These are phyloP conservation scores for Caenorhabditis sp. DNA, from an alignment of 2,888 invertebrate genomes.

Conservation along the genomic window DNA sequence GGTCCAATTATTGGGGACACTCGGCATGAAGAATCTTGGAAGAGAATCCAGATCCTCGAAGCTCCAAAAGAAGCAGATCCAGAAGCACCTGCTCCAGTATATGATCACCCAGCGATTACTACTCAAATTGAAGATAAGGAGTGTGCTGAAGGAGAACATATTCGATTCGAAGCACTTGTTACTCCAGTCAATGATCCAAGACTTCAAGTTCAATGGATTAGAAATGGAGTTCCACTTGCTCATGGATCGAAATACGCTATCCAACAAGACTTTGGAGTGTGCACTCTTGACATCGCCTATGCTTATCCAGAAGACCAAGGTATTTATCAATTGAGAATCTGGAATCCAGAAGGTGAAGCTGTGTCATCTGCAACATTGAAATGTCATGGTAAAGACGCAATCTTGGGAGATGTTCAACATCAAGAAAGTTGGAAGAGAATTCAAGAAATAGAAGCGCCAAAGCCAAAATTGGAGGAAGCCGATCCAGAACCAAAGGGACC, in stretches of 20 bases:
- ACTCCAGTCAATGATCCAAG: slow-evolving; percentile 92
- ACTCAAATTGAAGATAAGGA: slow-evolving; percentile 89
- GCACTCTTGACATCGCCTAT: slow-evolving; percentile 86
- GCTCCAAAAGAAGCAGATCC: slow-evolving; percentile 50
- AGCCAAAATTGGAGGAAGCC: slow-evolving; percentile 51
- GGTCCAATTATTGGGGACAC: slow-evolving; percentile 79
- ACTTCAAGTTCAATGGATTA: slow-evolving; percentile 78
- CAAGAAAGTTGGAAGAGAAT: slow-evolving; percentile 90
- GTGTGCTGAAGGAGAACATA: slow-evolving; percentile 80
- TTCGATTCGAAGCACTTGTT: slow-evolving; percentile 90
- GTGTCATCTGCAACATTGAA: slow-evolving; percentile 88
- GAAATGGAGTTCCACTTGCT: slow-evolving; percentile 68
- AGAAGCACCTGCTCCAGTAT: slow-evolving; percentile 60
- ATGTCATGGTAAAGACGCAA: slow-evolving; percentile 59
- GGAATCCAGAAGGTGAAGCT: slow-evolving; percentile 90
- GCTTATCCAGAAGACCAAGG: slow-evolving; percentile 87
- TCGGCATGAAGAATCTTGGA: slow-evolving; percentile 89
- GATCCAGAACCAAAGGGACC: slow-evolving; percentile 60
- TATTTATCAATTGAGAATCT: slow-evolving; percentile 90
- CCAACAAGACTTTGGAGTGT: slow-evolving; percentile 95
- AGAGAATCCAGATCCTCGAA: slow-evolving; percentile 79
- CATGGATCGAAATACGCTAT: slow-evolving; percentile 76
- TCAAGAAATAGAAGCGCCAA: slow-evolving; percentile 65
- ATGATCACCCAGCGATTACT: slow-evolving; percentile 76
- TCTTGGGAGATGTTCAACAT: slow-evolving; percentile 74